phyloP scores from a whole-genome alignment of 2,113 vertebrate genomes.

The Zingel zingel region DNA sequence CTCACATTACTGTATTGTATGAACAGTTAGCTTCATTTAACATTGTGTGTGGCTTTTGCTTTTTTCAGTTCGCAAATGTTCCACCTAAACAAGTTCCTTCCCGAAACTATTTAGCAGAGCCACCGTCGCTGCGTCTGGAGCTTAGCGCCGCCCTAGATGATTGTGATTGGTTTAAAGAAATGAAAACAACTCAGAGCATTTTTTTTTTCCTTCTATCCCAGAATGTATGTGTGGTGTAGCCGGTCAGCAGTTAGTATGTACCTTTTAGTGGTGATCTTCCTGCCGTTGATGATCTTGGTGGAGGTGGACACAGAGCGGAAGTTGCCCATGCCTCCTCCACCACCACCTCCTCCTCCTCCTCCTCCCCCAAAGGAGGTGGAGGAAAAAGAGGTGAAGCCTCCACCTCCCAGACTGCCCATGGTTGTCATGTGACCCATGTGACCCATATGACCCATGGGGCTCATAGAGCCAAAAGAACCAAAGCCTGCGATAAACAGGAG shows the following conservation, averaged over 20 bases:
- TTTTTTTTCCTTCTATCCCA: too few species aligned
- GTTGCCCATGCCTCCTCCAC: constrained; percentile 86
- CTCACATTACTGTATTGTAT: too few species aligned
- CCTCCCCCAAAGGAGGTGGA: constrained; percentile 87
- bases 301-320: constrained; percentile 95
- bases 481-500: constrained; percentile 82
- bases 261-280: constrained; percentile 95
- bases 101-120: too few species aligned
- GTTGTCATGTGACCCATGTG: constrained; percentile 76
- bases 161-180: too few species aligned
- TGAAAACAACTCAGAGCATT: too few species aligned
- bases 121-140: too few species aligned
- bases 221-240: too few species aligned
- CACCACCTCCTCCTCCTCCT: constrained; percentile 69
- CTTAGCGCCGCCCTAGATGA: too few species aligned
- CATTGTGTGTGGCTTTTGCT: too few species aligned
- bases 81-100: too few species aligned
- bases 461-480: constrained; percentile 82
- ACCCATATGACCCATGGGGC: constrained; percentile 70
- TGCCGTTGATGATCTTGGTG: constrained; percentile 93
- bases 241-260: constrained; percentile 42
- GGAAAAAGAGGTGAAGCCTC: constrained; percentile 90
- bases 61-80: too few species aligned
- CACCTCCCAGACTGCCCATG: constrained; percentile 69
- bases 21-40: too few species aligned